Conservation (phyloP, 2,113 vertebrate species). For the Nematolebias whitei region DNA sequence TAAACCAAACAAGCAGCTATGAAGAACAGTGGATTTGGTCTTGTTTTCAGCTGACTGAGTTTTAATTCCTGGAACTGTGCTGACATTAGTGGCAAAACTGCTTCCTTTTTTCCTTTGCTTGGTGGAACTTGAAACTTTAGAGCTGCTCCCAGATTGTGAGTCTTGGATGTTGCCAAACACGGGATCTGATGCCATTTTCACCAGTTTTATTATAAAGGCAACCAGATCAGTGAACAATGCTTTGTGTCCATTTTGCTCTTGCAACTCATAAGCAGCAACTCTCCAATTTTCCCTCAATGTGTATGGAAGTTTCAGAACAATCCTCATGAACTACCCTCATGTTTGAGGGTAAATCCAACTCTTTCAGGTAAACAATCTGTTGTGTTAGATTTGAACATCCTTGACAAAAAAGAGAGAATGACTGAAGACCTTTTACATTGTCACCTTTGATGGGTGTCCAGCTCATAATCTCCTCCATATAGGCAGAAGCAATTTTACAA, state of each 20-base stretch:
- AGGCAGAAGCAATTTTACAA: background rate
- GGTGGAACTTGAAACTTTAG: background rate
- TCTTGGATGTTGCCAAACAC: background rate
- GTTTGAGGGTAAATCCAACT: background rate
- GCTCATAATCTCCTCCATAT: background rate
- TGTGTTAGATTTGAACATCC: background rate
- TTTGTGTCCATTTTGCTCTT: background rate
- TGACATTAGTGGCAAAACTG: slow-evolving; percentile 2
- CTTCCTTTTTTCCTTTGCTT: background rate
- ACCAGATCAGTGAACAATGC: background rate
- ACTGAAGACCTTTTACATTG: background rate
- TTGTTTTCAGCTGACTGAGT: background rate
- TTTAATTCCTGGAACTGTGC: background rate
- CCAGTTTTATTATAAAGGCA: background rate
- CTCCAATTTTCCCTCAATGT: background rate
- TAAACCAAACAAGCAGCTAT: background rate
- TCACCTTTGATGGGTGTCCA: background rate
- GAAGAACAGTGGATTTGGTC: background rate
- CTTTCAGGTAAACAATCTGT: background rate
- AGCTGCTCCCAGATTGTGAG: background rate
- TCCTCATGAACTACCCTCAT: background rate
- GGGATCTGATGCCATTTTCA: background rate
- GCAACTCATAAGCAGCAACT: background rate
- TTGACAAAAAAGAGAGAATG: background rate
- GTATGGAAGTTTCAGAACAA: background rate